These are phyloP conservation scores for Heliconius hermathena DNA, from an alignment of 1,140 invertebrate genomes.

Conservation along the genomic window DNA sequence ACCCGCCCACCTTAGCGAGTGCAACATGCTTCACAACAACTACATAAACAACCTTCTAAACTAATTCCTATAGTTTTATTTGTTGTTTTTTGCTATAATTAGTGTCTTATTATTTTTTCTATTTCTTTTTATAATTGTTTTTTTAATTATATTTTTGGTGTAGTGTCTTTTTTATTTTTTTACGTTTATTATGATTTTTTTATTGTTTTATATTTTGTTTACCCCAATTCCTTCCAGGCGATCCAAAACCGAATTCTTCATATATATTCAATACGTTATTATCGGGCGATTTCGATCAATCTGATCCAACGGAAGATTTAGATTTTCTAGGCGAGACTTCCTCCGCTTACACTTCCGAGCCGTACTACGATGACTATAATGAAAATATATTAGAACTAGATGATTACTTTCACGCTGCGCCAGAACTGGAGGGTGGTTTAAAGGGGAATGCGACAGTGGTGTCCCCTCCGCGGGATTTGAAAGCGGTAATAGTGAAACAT, in stretches of 20 bases:
- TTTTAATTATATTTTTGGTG: no score
- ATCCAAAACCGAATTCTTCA: constrained; percentile 14
- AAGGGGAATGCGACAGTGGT: constrained; percentile 54
- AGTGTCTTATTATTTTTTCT: neutral
- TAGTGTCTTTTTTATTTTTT: constrained; percentile 15
- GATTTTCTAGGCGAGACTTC: constrained; percentile 80
- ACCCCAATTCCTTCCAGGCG: constrained; percentile 11
- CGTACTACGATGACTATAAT: constrained; percentile 49
- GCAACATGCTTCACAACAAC: no score
- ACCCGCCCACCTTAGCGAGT: no score
- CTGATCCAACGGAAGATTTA: constrained; percentile 37
- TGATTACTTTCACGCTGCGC: constrained; percentile 59
- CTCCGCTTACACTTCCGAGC: constrained; percentile 70
- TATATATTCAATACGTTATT: constrained; percentile 41
- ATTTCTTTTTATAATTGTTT: neutral
- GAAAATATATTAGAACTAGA: constrained; percentile 47
- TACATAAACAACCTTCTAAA: no score
- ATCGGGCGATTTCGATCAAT: constrained; percentile 27
- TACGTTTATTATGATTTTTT: neutral
- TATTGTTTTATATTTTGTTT: constrained; percentile 31
- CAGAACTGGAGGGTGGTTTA: constrained; percentile 55
- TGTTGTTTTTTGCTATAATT: no score
- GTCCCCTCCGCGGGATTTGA: constrained; percentile 52
- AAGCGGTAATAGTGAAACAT: constrained; percentile 72
- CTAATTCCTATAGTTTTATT: no score